These are phyloP conservation scores for Protonibea diacanthus DNA, from an alignment of 2,797 vertebrate genomes.

Conservation along the genomic window DNA sequence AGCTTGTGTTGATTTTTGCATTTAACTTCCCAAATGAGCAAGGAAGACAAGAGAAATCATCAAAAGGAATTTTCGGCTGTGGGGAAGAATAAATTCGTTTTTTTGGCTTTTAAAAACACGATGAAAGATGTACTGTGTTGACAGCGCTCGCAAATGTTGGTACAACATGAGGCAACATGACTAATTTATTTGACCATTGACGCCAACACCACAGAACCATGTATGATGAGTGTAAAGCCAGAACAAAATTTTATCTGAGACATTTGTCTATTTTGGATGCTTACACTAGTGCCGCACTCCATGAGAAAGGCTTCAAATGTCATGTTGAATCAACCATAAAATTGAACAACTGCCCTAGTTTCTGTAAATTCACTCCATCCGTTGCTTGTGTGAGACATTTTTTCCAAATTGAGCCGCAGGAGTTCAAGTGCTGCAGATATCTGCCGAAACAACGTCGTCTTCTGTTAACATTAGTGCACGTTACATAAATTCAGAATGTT, in stretches of 20 bases:
- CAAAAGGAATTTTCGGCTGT: conserved; percentile 15
- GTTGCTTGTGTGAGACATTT: conserved; percentile 6
- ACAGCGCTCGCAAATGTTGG: conserved; percentile 25
- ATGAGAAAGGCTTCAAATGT: conserved; percentile 54
- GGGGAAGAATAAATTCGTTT: not conserved
- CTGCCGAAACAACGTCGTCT: not conserved
- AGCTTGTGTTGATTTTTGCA: conserved; percentile 12
- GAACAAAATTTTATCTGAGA: conserved; percentile 46
- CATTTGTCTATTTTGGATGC: conserved; percentile 60
- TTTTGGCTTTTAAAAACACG: conserved; percentile 16
- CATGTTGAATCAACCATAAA: conserved; percentile 61
- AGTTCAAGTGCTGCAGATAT: conserved; percentile 7
- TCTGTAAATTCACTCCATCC: conserved; percentile 33
- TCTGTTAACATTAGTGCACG: not conserved
- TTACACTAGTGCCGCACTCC: not conserved
- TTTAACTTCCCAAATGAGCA: conserved; percentile 30
- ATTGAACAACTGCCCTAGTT: conserved; percentile 46
- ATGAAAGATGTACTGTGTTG: conserved; percentile 26
- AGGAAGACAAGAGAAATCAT: conserved; percentile 7
- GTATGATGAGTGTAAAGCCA: conserved; percentile 47
- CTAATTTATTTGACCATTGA: conserved; percentile 48
- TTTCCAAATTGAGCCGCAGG: conserved; percentile 20
- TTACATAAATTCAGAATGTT: not conserved
- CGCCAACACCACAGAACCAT: conserved; percentile 47
- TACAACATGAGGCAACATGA: conserved; percentile 40